Percentiles rank a stretch among this genome's conserved stretches.
Evolutionary conservation across 1,140 invertebrate species (phyloP).

Genomic region (Nasonia giraulti): DNA sequence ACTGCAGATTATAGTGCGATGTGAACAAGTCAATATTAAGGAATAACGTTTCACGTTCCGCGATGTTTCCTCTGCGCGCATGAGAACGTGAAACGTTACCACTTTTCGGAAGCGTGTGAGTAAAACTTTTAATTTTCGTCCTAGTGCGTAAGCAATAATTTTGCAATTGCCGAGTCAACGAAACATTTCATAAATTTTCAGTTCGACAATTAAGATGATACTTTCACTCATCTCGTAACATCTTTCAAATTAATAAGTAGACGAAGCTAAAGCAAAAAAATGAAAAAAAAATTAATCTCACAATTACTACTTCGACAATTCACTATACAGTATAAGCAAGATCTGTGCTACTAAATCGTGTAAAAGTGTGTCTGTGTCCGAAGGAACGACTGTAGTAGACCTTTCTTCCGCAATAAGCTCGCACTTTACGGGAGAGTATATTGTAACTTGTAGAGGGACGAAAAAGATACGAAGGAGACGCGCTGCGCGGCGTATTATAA

Average conservation of each 20-base stretch:
- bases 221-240: neutral
- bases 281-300: neutral
- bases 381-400: neutral
- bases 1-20: neutral
- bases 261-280: no score
- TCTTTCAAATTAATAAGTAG: no score
- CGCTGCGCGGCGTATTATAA: conserved; percentile 42
- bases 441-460: no score
- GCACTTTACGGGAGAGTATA: no score
- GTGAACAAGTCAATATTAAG: neutral
- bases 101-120: neutral
- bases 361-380: no score
- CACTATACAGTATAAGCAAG: neutral
- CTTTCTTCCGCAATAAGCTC: neutral
- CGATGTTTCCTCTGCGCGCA: neutral
- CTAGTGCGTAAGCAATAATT: neutral
- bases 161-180: neutral
- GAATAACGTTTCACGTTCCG: neutral
- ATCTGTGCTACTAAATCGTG: neutral
- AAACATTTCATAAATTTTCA: neutral
- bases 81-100: neutral
- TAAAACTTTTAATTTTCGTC: neutral
- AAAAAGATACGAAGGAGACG: neutral
- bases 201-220: neutral
- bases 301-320: neutral